Base-by-base conservation (phyloP, 2,888 invertebrate species). In the Nemotelus nigrinus region DNA sequence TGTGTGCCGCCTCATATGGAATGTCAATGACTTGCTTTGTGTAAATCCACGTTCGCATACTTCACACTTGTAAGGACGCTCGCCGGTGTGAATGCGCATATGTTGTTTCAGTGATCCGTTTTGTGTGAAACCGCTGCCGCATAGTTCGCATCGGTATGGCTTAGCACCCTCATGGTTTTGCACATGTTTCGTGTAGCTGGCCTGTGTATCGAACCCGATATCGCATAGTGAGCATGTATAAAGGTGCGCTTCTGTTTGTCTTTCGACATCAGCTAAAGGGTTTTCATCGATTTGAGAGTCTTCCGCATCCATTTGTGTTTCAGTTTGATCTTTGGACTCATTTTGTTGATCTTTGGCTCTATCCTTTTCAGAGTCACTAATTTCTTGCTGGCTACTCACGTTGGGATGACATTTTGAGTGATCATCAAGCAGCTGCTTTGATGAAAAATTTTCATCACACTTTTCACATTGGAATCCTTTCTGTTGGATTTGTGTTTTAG, bases 91-190 rank as follows among this genome's bases (percentile, higher is more conserved):
- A 5, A 84, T 84, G 63, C 82, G 82, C 83, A 84, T 83, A 60
- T 85, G 85, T 43, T 84, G 84, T 77, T 85, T 85, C 0, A 85
- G 78, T 0, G 85, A 83, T 2, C 84, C 84, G 58, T 84, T 85
- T 77, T 85, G 85, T 0, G 84, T 84, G 53, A 85, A 85, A 3
- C 83, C 82, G 70, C 84, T 84, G 3, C 82, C 81, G 72, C 85
- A 85, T 25, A 83, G 79, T 2, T 74, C 78, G 75, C 85, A 85
- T 58, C 82, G 81, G 78, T 81, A 84, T 0, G 84, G 84, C 71
- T 83, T 84, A 5, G 81, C 81, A 2, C 85, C 84, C 48, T 83
- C 83, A 67, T 85, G 85, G 7, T 83, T 83, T 67, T 80, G 80
- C 83, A 84, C 83, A 77, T 85, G 85, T 1, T 85, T 81, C 70